Evolutionary conservation across 64 coral and sea anemone species (phyloP).

Genomic region (Platygyra sinensis): DNA sequence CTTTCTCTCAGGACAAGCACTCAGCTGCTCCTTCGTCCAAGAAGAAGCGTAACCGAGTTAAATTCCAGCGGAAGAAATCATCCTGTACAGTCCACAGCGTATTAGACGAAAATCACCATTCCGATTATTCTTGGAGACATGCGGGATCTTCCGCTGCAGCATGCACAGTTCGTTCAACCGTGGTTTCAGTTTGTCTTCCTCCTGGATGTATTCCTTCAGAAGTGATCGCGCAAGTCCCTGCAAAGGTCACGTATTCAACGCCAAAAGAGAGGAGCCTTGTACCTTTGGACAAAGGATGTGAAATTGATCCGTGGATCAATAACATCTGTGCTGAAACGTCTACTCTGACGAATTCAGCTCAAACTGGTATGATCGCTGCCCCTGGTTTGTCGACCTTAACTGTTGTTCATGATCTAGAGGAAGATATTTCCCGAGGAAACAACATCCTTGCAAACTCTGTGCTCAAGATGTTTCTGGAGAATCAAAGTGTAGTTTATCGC

Average conservation of each 20-base stretch:
- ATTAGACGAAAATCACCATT: background rate
- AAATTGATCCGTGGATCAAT: background rate
- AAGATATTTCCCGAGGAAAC: background rate
- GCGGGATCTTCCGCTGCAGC: background rate
- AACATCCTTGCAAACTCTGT: background rate
- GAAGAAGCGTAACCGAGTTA: no score
- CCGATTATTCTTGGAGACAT: background rate
- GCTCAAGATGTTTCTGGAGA: background rate
- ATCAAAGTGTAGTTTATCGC: background rate
- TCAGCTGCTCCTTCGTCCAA: no score
- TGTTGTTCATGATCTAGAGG: background rate
- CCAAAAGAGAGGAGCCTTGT: background rate
- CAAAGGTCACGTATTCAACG: background rate
- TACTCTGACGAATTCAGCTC: background rate
- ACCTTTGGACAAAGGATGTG: no score
- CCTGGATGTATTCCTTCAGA: conserved; percentile 10
- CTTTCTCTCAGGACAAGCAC: no score
- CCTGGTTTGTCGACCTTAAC: background rate
- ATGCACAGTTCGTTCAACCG: background rate
- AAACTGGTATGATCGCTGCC: background rate
- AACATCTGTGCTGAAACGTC: background rate
- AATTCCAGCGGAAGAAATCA: background rate
- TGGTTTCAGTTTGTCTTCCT: background rate
- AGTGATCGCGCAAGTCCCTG: background rate
- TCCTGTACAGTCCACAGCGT: background rate